Conservation (phyloP, 2,113 vertebrate genomes). For the Kobus ellipsiprymnus region DNA sequence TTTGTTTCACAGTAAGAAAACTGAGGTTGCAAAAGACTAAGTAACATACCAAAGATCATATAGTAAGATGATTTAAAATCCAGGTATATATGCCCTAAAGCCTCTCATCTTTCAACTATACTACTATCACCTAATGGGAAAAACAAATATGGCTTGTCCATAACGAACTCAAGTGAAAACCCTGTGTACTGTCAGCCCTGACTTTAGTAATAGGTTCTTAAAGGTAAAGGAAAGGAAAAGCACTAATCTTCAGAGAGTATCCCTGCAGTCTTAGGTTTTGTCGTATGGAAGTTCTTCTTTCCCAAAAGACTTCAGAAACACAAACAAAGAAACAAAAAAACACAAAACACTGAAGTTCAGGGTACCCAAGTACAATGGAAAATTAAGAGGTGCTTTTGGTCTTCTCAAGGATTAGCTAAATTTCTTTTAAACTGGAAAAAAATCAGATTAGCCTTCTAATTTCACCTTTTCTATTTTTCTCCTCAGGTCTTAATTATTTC, state of each 20-base stretch:
- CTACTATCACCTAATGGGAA: neutral
- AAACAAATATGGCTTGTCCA: slow-evolving; percentile 1
- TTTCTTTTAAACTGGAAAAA: slow-evolving; percentile 16
- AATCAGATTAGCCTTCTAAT: neutral
- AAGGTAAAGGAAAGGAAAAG: neutral
- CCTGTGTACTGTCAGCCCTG: neutral
- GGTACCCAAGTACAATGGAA: neutral
- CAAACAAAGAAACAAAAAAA: neutral
- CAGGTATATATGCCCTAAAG: neutral
- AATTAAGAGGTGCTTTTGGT: slow-evolving; percentile 8
- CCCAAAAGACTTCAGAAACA: slow-evolving; percentile 11
- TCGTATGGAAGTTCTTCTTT: neutral
- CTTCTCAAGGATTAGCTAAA: neutral
- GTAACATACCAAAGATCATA: neutral
- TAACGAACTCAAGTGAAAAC: neutral
- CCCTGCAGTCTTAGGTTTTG: neutral
- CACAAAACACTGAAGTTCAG: neutral
- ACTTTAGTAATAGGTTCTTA: neutral
- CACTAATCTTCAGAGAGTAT: neutral
- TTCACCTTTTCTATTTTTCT: neutral
- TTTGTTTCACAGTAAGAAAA: slow-evolving; percentile 21
- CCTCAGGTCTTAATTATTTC: neutral
- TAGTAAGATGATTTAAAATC: slow-evolving; percentile 3
- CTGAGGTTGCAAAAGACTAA: neutral
- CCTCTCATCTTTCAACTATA: neutral